Base-by-base conservation (phyloP, 2,797 vertebrate species). In the Pangasius sanitwongsei region DNA sequence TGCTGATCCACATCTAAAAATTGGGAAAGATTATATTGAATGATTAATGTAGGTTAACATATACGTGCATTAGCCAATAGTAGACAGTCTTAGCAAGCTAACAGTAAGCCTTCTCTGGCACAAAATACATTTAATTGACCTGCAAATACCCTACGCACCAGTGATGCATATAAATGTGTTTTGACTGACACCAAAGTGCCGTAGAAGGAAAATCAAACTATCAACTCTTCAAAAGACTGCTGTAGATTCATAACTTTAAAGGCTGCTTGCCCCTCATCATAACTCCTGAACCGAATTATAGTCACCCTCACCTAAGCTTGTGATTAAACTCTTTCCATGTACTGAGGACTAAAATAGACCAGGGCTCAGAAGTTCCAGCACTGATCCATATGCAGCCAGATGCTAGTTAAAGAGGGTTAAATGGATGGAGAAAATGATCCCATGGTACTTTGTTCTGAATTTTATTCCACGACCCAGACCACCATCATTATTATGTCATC, bases 291-390 rank as follows among this genome's bases (percentile, higher is more conserved):
- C 13, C 8, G 37, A 48, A 48, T 65, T 18, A 48, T 11, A 48
- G 37, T 67, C 82, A 5, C 41, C 65, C 16, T 44, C 41, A 50
- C 25, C 70, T 55, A 34, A 59, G 44, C 37, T 59, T 63, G 55
- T 53, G 80, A 5, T 82, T 20, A 55, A 59, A 57, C 57, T 57
- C 25, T 82, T 84, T 85, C 86, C 72, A 78, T 2, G 81, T 70
- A 85, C 18, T 28, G 59, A 34, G 53, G 86, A 67, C 89, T 12
- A 28, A 85, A 89, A 89, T 89, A 89, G 59, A 86, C 53, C 65
- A 61, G 20, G 63, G 69, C 55, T 86, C 69, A 82, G n/a, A 72
- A n/a, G 28, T 83, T 80, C 31, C 55, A 37, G 12, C 25, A 15
- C 83, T 85, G 77, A 86, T 74, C 55, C 23, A 53, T 37, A 44